A percentile compares a stretch with the other conserved stretches of the same genome.
These are phyloP conservation scores for Drosophila buzzatii DNA, from an alignment of 2,888 invertebrate genomes.

Conservation along the genomic window DNA sequence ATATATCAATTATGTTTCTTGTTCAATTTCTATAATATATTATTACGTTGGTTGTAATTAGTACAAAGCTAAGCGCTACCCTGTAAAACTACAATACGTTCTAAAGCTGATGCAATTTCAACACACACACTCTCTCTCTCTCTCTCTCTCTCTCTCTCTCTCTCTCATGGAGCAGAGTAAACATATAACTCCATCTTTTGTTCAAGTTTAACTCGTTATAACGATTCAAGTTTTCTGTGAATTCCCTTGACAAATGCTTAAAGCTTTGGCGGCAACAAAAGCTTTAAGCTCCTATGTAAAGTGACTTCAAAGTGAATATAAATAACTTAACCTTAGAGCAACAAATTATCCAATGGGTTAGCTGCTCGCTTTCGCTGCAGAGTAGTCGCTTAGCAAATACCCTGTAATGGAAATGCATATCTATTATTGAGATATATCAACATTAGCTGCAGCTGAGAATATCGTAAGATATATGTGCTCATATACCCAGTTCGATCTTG, in stretches of 20 bases:
- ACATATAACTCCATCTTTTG: not conserved
- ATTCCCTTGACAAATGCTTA: not conserved
- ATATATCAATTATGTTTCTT: too few species aligned
- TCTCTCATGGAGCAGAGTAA: not conserved
- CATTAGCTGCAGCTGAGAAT: not conserved
- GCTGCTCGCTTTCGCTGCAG: not conserved
- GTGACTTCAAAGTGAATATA: not conserved
- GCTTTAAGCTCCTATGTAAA: slow-evolving; percentile 3
- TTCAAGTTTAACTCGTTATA: not conserved
- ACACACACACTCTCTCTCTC: too few species aligned
- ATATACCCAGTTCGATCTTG: not conserved
- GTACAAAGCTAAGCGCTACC: not conserved
- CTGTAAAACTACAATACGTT: not conserved
- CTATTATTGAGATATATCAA: too few species aligned
- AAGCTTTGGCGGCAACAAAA: slow-evolving; percentile 1
- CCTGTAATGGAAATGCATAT: not conserved
- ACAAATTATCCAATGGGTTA: not conserved
- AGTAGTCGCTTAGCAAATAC: not conserved
- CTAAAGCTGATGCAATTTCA: not conserved
- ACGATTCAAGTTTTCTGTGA: not conserved
- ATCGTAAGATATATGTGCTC: not conserved
- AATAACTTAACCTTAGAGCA: not conserved
- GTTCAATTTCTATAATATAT: too few species aligned
- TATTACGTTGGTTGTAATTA: not conserved
- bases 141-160: too few species aligned